Evolutionary conservation across 2,113 vertebrate genomes (phyloP), one percentile per base, ranked within the genome.

Genomic region (Anoplopoma fimbria): DNA sequence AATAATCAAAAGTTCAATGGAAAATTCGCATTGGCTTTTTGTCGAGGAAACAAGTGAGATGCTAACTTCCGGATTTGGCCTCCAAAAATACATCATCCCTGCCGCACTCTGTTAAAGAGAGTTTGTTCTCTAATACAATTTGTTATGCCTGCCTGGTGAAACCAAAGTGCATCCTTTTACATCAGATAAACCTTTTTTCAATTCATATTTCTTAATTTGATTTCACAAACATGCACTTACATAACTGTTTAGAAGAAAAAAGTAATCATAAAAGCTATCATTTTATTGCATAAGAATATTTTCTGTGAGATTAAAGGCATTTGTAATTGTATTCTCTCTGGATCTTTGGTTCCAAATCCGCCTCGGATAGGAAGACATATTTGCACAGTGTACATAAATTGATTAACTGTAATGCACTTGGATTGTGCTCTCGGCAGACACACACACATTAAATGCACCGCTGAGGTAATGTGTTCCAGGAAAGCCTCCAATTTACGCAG

Each of bases 391-490:
- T 40, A 10, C 21, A 77, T 69, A 62, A 58, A 81, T 1, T 36
- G 74, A 82, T 68, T 33, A 49, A 51, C 47, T 74, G 61, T 71
- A 79, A 70, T 34, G 23, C 69, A 34, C 38, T 40, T 45, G 72
- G 72, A 69, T 7, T 33, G 65, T 27, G 29, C 38, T 67, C 49
- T 31, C n/a, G 25, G 47, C 70, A 40, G 85, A 85, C 23, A 49
- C 57, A 33, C 61, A 72, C 34, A 51, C 65, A 34, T 69, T 81
- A 62, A 67, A 69, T 55, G 77, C 55, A 53, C 51, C 17, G 17
- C 78, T 79, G 75, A 75, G 63, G 68, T 68, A 36, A 85, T 67
- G 36, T 13, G 29, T 69, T 76, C 69, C 53, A 81, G 69, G 70
- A 84, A 58, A 69, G 2, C 38, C 36, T 88, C 78, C 75, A 70